phyloP scores from a whole-genome alignment of 1,140 invertebrate genomes.

The Apis laboriosa region DNA sequence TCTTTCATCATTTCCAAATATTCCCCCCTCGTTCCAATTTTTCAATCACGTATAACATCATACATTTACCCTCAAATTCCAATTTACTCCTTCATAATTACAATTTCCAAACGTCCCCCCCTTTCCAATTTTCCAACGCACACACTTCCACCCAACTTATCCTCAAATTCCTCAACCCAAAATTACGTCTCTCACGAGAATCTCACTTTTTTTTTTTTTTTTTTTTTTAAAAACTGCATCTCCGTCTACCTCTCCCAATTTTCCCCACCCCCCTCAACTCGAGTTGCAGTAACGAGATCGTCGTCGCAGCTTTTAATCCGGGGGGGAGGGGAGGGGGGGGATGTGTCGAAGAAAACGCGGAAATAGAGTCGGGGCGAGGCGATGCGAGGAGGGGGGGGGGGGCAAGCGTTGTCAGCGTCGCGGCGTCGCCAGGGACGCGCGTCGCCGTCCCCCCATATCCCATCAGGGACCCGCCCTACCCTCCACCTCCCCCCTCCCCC shows the following conservation, averaged over 20 bases:
- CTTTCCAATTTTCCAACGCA: no score
- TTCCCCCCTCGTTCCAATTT: no score
- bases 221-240: no score
- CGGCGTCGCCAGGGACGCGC: slow-evolving; percentile 68
- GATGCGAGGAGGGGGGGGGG: slow-evolving; percentile 30
- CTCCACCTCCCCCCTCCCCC: slow-evolving; percentile 39
- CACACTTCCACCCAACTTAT: no score
- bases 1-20: no score
- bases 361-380: slow-evolving; percentile 26
- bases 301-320: slow-evolving; percentile 75
- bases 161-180: background rate
- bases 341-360: slow-evolving; percentile 71
- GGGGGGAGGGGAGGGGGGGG: slow-evolving; percentile 43
- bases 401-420: slow-evolving; percentile 69
- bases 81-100: no score
- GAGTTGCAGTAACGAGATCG: slow-evolving; percentile 1
- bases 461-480: slow-evolving; percentile 62
- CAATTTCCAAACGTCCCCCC: no score
- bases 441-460: slow-evolving; percentile 60
- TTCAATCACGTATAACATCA: no score
- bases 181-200: no score
- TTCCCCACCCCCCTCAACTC: background rate
- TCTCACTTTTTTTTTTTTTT: no score
- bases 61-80: no score
- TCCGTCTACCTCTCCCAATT: no score